Base-by-base conservation (phyloP, 2,113 vertebrate genomes). In the Diphyllodes magnificus region DNA sequence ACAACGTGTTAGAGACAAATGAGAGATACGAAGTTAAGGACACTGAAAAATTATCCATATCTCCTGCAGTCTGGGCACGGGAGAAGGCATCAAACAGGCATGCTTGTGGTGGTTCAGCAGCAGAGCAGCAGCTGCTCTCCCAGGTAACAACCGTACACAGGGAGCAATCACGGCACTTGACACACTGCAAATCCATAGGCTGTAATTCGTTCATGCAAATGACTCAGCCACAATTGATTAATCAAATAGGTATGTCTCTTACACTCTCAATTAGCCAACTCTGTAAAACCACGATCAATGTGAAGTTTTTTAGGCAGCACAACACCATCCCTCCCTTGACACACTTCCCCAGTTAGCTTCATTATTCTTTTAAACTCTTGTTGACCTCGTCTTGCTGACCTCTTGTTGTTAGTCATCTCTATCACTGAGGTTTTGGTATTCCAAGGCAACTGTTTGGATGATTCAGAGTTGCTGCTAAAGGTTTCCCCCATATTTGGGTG, bases 1-100 rank as follows among this genome's bases (percentile, higher is more conserved):
- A 86, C 30, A 95, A 88, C 20, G 86, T 15, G 56, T 97, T 96
- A 96, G 85, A 96, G 64, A 90, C 63, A 87, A 91, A 83, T 2
- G 8, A 95, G 82, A 95, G 54, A 85, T 21, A 80, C 0, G 8
- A 90, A 91, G 66, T 87, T 68, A 77, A 96, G 88, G 79, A 94
- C 92, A 78, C n/a, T 91, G 56, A 82, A 91, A 77, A 60, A 71
- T 82, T 66, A 57, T 24, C 28, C 20, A 2, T 7, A 68, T 47
- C 59, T 88, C 63, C 82, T 71, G 50, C 2, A 3, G 31, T n/a
- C 61, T 40, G 44, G 59, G 61, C 57, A 66, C 45, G 59, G 68
- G 69, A 59, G 54, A 79, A 59, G 47, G 49, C 70, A 80, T 31
- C 60, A 42, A 13, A 27, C 33, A 78, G 50, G 50, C 82, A 70